Percentiles rank a stretch among this genome's conserved stretches.
phyloP scores from a whole-genome alignment of 1,140 invertebrate genomes.

The Calephelis nemesis region DNA sequence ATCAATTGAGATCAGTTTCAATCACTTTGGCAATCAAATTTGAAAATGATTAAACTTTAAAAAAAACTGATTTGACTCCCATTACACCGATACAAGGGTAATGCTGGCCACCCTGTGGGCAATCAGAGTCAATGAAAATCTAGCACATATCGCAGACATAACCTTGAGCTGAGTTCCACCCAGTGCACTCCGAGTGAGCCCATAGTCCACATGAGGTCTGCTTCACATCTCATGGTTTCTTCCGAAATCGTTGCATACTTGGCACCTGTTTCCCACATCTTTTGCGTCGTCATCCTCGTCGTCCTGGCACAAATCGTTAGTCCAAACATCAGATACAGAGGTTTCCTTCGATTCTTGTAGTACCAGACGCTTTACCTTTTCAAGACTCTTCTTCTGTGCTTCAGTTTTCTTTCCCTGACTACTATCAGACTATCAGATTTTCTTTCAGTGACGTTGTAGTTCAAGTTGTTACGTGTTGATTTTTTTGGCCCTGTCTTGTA shows the following conservation, averaged over 20 bases:
- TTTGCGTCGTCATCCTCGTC: slow-evolving; percentile 44
- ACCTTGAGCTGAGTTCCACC: slow-evolving; percentile 37
- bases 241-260: slow-evolving; percentile 41
- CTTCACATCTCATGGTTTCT: slow-evolving; percentile 42
- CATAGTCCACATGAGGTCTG: too few species aligned
- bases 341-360: slow-evolving; percentile 42
- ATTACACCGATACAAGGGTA: slow-evolving; percentile 37
- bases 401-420: slow-evolving; percentile 34
- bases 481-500: slow-evolving; percentile 37
- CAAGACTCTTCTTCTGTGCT: slow-evolving; percentile 30
- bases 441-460: slow-evolving; percentile 44
- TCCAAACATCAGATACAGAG: slow-evolving; percentile 39
- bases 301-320: slow-evolving; percentile 44
- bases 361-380: slow-evolving; percentile 38
- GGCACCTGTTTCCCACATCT: slow-evolving; percentile 41
- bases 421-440: slow-evolving; percentile 21
- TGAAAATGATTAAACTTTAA: slow-evolving; percentile 35
- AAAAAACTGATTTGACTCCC: slow-evolving; percentile 38
- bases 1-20: slow-evolving; percentile 37
- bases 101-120: slow-evolving; percentile 34
- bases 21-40: slow-evolving; percentile 40
- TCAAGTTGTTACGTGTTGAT: slow-evolving; percentile 41
- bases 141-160: slow-evolving; percentile 42
- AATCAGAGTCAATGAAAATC: slow-evolving; percentile 30
- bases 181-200: slow-evolving; percentile 39